These are phyloP conservation scores for Bombus sylvicola DNA, from an alignment of 1,140 invertebrate genomes.

Conservation along the genomic window DNA sequence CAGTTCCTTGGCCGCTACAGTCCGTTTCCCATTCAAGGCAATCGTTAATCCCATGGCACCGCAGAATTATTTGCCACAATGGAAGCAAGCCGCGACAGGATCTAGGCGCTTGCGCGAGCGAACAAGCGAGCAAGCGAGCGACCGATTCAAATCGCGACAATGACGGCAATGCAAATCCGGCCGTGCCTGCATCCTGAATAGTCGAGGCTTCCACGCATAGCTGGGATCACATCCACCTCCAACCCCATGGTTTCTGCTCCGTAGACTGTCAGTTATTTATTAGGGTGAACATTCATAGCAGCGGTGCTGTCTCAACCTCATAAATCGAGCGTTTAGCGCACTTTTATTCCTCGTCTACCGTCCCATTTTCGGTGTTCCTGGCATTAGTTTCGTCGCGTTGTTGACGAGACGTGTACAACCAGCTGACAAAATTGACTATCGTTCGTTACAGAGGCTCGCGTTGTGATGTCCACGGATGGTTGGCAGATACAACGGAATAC, in stretches of 20 bases:
- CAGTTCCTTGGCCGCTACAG: neutral
- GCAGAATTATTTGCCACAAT: conserved; percentile 60
- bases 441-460: neutral
- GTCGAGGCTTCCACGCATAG: conserved; percentile 46
- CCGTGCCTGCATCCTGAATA: conserved; percentile 48
- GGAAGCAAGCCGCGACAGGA: conserved; percentile 15
- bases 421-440: neutral
- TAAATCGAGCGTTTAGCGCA: conserved; percentile 64
- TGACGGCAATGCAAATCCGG: conserved; percentile 64
- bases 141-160: conserved; percentile 61
- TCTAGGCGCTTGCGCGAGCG: neutral
- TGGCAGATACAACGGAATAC: too few relatives aligned
- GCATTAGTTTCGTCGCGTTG: neutral
- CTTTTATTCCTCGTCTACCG: conserved; percentile 51
- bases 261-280: conserved; percentile 65
- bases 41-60: conserved; percentile 26
- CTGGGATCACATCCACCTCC: conserved; percentile 37
- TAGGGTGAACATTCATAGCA: conserved; percentile 48
- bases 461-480: too few relatives aligned
- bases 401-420: neutral
- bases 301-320: conserved; percentile 44
- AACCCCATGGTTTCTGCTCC: neutral
- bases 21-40: conserved; percentile 11
- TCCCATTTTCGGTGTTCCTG: neutral
- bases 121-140: conserved; percentile 1